Evolutionary conservation across 1,140 invertebrate species (phyloP).

Genomic region (Drosophila sturtevanti): DNA sequence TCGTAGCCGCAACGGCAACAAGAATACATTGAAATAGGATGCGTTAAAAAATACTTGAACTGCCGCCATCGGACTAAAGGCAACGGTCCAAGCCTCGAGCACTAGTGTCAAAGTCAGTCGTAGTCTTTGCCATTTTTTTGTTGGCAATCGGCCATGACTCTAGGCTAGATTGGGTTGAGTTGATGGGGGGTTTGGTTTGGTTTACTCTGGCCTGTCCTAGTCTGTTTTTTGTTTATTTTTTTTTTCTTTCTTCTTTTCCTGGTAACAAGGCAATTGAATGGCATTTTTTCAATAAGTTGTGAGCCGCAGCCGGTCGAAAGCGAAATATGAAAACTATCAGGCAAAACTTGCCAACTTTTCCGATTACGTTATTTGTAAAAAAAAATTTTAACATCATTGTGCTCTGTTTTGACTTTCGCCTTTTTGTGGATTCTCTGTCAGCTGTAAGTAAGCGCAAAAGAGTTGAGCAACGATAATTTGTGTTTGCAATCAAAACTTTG

Average conservation of each 20-base stretch:
- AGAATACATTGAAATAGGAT: constrained; percentile 35
- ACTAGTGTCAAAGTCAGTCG: constrained; percentile 32
- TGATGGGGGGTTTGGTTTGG: too few species aligned
- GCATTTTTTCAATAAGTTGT: constrained; percentile 58
- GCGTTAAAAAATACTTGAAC: constrained; percentile 35
- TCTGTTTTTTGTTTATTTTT: background rate
- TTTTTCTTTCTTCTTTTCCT: background rate
- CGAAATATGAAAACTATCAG: constrained; percentile 18
- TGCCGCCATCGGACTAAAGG: background rate
- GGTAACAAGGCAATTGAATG: constrained; percentile 59
- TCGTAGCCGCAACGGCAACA: constrained; percentile 21
- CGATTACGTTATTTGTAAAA: constrained; percentile 39
- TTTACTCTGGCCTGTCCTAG: background rate
- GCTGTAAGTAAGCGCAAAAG: constrained; percentile 28
- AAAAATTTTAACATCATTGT: constrained; percentile 41
- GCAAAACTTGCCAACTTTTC: constrained; percentile 30
- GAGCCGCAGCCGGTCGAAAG: constrained; percentile 24
- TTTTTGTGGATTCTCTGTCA: constrained; percentile 23
- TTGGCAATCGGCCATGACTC: constrained; percentile 25
- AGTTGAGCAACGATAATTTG: constrained; percentile 42
- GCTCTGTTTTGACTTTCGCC: constrained; percentile 34
- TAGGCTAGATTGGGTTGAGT: background rate
- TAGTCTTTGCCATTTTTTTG: constrained; percentile 29
- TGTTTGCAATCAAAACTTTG: constrained; percentile 30
- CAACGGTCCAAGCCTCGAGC: constrained; percentile 16